phyloP scores from a whole-genome alignment of 1,140 invertebrate genomes.

The Drosophila ironensis region DNA sequence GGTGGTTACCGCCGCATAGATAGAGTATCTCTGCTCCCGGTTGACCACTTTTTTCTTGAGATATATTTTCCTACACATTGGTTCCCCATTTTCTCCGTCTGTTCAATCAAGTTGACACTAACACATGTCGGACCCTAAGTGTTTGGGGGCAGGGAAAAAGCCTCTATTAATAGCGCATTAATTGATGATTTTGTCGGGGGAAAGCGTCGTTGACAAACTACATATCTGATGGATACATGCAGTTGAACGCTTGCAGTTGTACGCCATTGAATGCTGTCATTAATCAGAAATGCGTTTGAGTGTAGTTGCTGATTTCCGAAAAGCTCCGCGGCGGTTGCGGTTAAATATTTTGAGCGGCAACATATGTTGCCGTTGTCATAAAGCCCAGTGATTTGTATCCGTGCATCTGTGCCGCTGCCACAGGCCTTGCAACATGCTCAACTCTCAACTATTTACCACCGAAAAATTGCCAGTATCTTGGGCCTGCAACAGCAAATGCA shows the following conservation, averaged over 20 bases:
- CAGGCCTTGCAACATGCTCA: slow-evolving; percentile 34
- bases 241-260: slow-evolving; percentile 61
- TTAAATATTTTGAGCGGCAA: slow-evolving; percentile 79
- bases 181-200: slow-evolving; percentile 79
- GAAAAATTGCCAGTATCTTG: slow-evolving; percentile 45
- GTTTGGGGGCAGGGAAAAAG: slow-evolving; percentile 30
- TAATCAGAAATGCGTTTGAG: too few species aligned
- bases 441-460: slow-evolving; percentile 62
- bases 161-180: slow-evolving; percentile 77
- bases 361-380: slow-evolving; percentile 72
- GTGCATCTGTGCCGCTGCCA: slow-evolving; percentile 45
- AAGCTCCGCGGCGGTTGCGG: slow-evolving; percentile 69
- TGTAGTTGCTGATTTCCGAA: slow-evolving; percentile 25
- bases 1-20: neutral
- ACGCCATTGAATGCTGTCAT: slow-evolving; percentile 61
- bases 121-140: slow-evolving; percentile 71
- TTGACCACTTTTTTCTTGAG: neutral
- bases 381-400: slow-evolving; percentile 66
- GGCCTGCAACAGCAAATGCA: slow-evolving; percentile 32
- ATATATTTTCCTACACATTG: neutral
- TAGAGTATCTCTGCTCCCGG: slow-evolving; percentile 1
- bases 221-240: slow-evolving; percentile 69
- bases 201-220: slow-evolving; percentile 80
- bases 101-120: slow-evolving; percentile 76
- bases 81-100: slow-evolving; percentile 32